Evolutionary conservation across 2,888 invertebrate species (phyloP).

Genomic region (Fragum whitleyi): DNA sequence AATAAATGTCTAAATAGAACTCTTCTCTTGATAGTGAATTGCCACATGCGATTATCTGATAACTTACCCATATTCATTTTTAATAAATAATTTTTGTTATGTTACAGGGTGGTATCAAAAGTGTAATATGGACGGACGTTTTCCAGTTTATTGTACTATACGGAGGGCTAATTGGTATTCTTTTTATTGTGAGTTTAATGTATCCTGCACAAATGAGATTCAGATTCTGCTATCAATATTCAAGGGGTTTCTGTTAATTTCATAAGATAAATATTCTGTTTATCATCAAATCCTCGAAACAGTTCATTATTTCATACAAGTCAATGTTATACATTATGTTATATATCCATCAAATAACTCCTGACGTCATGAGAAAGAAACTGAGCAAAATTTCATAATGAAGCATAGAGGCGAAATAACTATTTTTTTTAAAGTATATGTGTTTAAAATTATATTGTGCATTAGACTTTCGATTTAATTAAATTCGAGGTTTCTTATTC

Average conservation of each 20-base stretch:
- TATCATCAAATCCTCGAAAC: not conserved
- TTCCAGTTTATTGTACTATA: slow-evolving; percentile 72
- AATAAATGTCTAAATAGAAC: too few species aligned
- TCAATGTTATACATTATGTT: not conserved
- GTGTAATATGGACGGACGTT: slow-evolving; percentile 74
- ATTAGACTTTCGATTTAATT: too few species aligned
- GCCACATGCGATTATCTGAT: too few species aligned
- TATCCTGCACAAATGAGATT: not conserved
- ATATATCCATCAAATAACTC: not conserved
- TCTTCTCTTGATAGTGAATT: too few species aligned
- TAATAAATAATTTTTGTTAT: too few species aligned
- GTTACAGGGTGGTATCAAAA: slow-evolving; percentile 75
- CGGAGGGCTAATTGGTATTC: slow-evolving; percentile 65
- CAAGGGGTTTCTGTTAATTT: not conserved
- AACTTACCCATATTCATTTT: too few species aligned
- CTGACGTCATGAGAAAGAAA: too few species aligned
- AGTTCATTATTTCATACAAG: not conserved
- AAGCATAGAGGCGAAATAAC: too few species aligned
- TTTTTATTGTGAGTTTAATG: slow-evolving; percentile 60
- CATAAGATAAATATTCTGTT: not conserved
- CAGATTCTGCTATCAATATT: not conserved
- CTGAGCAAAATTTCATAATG: too few species aligned
- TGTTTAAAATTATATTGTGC: too few species aligned
- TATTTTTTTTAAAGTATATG: too few species aligned
- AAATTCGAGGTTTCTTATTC: too few species aligned